Percentiles rank a stretch among this genome's conserved stretches.
Evolutionary conservation across 2,113 vertebrate species (phyloP).

Genomic region (Bombycilla garrulus): DNA sequence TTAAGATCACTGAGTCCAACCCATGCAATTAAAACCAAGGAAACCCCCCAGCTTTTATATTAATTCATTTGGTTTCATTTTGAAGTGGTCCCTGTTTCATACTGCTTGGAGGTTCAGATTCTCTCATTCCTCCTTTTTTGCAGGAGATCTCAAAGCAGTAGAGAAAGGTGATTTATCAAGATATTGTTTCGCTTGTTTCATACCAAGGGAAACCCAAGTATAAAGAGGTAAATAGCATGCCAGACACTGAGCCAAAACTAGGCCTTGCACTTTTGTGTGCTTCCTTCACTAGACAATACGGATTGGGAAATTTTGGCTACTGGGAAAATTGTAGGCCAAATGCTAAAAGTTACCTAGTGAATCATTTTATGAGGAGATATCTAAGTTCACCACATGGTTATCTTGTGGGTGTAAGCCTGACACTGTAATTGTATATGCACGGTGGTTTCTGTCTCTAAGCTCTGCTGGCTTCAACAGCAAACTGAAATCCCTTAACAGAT

Average conservation of each 20-base stretch:
- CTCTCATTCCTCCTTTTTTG: background rate
- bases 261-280: background rate
- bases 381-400: background rate
- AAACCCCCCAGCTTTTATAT: fast-evolving
- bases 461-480: background rate
- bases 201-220: background rate
- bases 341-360: background rate
- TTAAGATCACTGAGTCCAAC: background rate
- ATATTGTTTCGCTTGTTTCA: background rate
- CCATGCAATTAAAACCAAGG: background rate
- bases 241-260: background rate
- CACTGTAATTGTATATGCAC: background rate
- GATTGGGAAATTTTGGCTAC: background rate
- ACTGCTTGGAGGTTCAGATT: background rate
- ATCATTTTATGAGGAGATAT: background rate
- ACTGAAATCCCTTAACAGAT: background rate
- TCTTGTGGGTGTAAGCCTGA: background rate
- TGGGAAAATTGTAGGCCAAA: background rate
- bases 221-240: background rate
- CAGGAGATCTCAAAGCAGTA: background rate
- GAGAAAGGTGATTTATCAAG: background rate
- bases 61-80: background rate
- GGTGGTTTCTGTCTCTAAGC: background rate
- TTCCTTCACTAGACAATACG: background rate
- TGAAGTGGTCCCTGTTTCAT: background rate